Conservation (phyloP, 2,888 invertebrate species). For the Lathronympha strigana region DNA sequence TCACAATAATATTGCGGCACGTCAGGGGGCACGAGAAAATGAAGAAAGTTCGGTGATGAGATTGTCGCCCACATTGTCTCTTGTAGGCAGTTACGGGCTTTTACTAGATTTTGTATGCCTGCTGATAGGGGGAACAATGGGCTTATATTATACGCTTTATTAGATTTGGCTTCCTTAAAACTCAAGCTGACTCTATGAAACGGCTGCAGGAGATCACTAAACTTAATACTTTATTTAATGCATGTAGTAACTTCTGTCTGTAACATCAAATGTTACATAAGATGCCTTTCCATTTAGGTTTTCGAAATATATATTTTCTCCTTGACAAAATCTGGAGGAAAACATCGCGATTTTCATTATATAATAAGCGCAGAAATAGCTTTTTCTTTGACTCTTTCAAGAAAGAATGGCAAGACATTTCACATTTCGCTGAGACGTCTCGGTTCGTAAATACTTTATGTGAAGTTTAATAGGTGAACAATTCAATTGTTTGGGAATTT, state of each 20-base stretch:
- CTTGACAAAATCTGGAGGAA: not conserved
- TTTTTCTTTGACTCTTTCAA: not conserved
- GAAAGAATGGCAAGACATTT: not conserved
- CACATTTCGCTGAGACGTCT: not conserved
- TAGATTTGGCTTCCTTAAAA: constrained; percentile 33
- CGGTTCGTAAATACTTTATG: not conserved
- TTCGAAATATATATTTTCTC: not conserved
- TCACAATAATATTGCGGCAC: constrained; percentile 39
- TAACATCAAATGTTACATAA: not conserved
- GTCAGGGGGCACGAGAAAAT: constrained; percentile 36
- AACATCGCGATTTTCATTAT: not conserved
- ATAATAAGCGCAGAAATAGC: not conserved
- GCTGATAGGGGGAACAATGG: constrained; percentile 32
- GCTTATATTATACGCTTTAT: constrained; percentile 33
- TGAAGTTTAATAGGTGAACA: not conserved
- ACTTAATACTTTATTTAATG: not conserved
- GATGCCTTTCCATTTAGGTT: not conserved
- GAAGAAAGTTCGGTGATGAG: constrained; percentile 41
- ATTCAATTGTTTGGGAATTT: not conserved
- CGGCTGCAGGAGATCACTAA: not conserved
- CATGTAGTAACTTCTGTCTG: not conserved
- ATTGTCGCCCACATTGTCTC: constrained; percentile 41
- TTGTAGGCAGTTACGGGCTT: constrained; percentile 33
- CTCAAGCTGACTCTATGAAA: not conserved
- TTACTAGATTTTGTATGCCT: constrained; percentile 23